phyloP scores from a whole-genome alignment of 2,113 vertebrate genomes.

The Willisornis vidua region DNA sequence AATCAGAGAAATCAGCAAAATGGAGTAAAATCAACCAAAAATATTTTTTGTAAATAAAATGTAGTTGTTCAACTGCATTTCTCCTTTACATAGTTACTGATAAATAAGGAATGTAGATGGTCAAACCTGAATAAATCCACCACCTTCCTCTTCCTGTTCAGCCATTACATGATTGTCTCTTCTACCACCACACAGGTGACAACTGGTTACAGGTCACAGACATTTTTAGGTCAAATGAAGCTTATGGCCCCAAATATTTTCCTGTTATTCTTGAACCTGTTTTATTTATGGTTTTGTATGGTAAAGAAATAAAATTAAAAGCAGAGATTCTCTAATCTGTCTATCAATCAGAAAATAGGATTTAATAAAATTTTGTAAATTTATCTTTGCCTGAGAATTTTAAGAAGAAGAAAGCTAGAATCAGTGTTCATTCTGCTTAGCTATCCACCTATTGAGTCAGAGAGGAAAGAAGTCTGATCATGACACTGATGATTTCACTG shows the following conservation, averaged over 20 bases:
- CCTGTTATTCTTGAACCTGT: not conserved
- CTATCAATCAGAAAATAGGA: not conserved
- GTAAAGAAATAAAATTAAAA: not conserved
- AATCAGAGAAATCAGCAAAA: not conserved
- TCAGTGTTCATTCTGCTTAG: accelerated
- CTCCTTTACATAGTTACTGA: not conserved
- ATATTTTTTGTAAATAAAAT: not conserved
- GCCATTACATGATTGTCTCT: not conserved
- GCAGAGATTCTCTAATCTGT: not conserved
- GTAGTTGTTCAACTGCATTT: not conserved
- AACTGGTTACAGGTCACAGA: not conserved
- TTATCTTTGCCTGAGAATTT: not conserved
- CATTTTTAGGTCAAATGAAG: not conserved
- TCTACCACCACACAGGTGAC: too few species aligned
- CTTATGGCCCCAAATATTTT: not conserved
- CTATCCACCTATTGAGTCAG: not conserved
- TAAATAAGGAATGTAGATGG: not conserved
- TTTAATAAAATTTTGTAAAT: not conserved
- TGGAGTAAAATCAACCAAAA: not conserved
- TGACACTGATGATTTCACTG: not conserved
- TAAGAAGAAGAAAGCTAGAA: not conserved
- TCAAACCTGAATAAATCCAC: not conserved
- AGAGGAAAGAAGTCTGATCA: not conserved
- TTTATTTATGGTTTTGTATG: not conserved
- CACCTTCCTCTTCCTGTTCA: not conserved